These are phyloP conservation scores for Ptychoptera contaminata DNA, from an alignment of 2,888 invertebrate genomes.

Conservation along the genomic window DNA sequence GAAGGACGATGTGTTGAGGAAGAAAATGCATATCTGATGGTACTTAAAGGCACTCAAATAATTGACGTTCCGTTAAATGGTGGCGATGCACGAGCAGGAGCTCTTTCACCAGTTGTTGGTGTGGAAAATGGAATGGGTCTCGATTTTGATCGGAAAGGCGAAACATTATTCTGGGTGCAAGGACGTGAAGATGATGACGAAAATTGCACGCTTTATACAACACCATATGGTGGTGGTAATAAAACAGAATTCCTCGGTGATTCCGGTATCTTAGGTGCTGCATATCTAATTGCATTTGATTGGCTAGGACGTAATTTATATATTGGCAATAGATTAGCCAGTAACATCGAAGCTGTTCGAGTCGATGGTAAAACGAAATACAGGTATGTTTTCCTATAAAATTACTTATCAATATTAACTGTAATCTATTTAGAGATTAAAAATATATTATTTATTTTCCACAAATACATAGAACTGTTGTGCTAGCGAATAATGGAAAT, in stretches of 20 bases:
- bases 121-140: conserved; percentile 75
- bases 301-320: conserved; percentile 93
- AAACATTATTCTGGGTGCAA: conserved; percentile 78
- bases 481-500: conserved; percentile 81
- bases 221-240: conserved; percentile 74
- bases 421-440: too few relatives aligned
- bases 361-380: conserved; percentile 74
- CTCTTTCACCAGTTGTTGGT: conserved; percentile 74
- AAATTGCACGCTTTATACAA: conserved; percentile 73
- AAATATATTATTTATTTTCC: too few relatives aligned
- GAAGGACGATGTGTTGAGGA: conserved; percentile 68
- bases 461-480: conserved; percentile 43
- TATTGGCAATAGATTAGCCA: conserved; percentile 76
- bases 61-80: conserved; percentile 66
- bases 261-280: conserved; percentile 78
- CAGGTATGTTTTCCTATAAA: conserved; percentile 14
- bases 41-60: conserved; percentile 78
- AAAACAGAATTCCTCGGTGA: conserved; percentile 71
- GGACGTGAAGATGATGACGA: conserved; percentile 60
- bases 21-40: conserved; percentile 76
- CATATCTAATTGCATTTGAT: conserved; percentile 85
- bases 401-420: too few relatives aligned
- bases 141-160: conserved; percentile 80
- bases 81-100: conserved; percentile 60
- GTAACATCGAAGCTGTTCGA: conserved; percentile 78